Evolutionary conservation across 2,797 vertebrate species (phyloP).

Genomic region (Podarcis lilfordi): DNA sequence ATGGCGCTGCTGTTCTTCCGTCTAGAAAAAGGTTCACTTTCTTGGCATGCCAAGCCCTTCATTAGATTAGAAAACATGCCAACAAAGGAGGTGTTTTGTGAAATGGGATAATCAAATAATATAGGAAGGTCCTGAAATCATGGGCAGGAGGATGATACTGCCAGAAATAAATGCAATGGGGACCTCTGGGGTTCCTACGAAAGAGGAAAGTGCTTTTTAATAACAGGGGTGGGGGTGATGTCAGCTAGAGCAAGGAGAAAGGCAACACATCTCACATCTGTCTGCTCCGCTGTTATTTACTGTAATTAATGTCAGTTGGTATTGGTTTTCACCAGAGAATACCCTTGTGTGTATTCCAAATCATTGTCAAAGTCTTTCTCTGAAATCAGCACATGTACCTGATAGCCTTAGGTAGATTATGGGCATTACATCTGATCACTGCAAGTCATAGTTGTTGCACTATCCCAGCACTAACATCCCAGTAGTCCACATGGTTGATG

Average conservation of each 20-base stretch:
- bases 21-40: conserved; percentile 42
- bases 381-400: neutral
- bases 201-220: conserved; percentile 28
- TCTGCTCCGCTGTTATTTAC: neutral
- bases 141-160: conserved; percentile 48
- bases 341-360: neutral
- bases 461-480: neutral
- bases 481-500: neutral
- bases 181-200: conserved; percentile 15
- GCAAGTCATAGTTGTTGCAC: neutral
- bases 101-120: conserved; percentile 65
- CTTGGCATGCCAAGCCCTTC: conserved; percentile 59
- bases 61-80: conserved; percentile 62
- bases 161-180: conserved; percentile 41
- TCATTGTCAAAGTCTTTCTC: neutral
- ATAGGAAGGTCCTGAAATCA: conserved; percentile 47
- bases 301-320: neutral
- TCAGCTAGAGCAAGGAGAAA: neutral
- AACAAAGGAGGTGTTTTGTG: conserved; percentile 62
- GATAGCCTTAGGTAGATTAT: too few species aligned
- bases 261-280: too few species aligned
- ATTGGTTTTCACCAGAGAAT: neutral
- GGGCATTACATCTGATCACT: neutral
- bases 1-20: conserved; percentile 50
- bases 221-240: neutral